Percentiles rank a stretch among this genome's conserved stretches.
Evolutionary conservation across 23 tunicate species (phyloP).

Genomic region (Trididemnum clinides): DNA sequence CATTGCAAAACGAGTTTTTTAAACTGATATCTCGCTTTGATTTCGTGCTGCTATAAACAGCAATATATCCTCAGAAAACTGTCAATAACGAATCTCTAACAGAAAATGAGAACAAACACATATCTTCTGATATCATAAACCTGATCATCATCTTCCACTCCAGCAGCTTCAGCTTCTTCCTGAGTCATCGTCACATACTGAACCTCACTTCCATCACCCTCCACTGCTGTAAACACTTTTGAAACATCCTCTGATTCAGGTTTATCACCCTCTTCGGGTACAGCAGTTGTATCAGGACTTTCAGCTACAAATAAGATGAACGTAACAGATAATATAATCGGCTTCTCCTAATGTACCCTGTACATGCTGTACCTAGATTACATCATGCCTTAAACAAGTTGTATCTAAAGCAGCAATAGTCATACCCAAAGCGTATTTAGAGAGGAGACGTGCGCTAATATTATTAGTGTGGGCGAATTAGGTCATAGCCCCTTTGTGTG

Average conservation of each 20-base stretch:
- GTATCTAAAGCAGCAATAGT: too few relatives aligned
- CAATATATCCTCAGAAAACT: background rate
- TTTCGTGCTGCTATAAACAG: background rate
- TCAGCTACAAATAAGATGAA: background rate
- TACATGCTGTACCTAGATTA: too few relatives aligned
- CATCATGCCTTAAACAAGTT: too few relatives aligned
- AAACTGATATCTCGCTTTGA: too few relatives aligned
- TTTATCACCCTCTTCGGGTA: background rate
- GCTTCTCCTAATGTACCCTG: background rate
- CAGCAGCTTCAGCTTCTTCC: conserved; percentile 98
- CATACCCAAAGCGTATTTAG: too few relatives aligned
- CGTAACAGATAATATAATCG: background rate
- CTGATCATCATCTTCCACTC: conserved; percentile 78
- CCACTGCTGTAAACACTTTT: conserved; percentile 74
- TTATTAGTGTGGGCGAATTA: too few relatives aligned
- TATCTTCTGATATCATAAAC: too few relatives aligned
- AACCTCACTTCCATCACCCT: conserved; percentile 60
- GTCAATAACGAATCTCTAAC: background rate
- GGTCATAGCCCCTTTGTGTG: too few relatives aligned
- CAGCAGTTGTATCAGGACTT: background rate
- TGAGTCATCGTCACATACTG: conserved; percentile 97
- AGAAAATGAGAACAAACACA: background rate
- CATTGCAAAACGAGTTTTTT: too few relatives aligned
- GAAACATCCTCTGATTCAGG: conserved; percentile 65
- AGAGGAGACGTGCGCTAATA: too few relatives aligned